These are phyloP conservation scores for Muscidifurax raptorellus DNA, from an alignment of 1,140 invertebrate genomes.

Conservation along the genomic window DNA sequence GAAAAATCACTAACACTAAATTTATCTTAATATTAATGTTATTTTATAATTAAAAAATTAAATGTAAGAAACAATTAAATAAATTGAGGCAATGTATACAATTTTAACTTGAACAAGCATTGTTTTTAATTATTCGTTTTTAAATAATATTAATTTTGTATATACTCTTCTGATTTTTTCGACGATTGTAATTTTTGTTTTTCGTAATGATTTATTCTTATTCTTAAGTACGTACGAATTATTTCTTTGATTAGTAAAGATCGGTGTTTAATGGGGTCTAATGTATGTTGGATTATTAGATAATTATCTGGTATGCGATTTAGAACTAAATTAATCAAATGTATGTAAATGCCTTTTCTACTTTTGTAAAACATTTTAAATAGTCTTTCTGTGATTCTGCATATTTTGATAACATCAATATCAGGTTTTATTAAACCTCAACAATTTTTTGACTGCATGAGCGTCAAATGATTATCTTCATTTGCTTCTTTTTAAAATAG, in stretches of 20 bases:
- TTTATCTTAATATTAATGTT: background rate
- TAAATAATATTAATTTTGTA: conserved; percentile 10
- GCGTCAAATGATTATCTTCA: background rate
- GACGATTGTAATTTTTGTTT: background rate
- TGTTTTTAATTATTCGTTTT: background rate
- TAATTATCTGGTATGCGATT: background rate
- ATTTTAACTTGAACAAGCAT: background rate
- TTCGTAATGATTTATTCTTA: background rate
- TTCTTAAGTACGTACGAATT: background rate
- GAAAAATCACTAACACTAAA: too few relatives aligned
- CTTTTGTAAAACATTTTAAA: background rate
- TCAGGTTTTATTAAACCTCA: background rate
- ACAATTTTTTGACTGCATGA: background rate
- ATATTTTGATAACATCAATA: background rate
- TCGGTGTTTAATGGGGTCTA: background rate
- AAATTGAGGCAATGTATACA: background rate
- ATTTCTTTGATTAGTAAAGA: background rate
- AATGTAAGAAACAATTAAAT: background rate
- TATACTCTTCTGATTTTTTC: background rate
- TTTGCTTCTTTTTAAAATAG: conserved; percentile 12
- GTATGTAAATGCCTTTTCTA: background rate
- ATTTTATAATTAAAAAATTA: background rate
- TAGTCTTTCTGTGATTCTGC: background rate
- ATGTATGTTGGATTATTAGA: background rate
- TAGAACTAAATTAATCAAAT: background rate